Conservation (phyloP, 2,888 invertebrate genomes). For the Cylindroiulus punctatus region DNA sequence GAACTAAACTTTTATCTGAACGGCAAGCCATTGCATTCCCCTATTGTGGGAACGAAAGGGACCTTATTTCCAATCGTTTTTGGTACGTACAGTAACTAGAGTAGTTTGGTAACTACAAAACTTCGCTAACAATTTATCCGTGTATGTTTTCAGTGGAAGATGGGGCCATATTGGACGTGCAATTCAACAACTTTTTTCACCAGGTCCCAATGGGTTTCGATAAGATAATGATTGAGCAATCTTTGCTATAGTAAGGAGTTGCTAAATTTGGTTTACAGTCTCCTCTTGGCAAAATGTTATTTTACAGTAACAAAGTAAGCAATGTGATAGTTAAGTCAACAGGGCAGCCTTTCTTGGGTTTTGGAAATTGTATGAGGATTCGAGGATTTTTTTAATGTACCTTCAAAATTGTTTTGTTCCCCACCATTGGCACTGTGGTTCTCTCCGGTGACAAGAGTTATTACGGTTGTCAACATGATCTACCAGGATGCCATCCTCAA, state of each 20-base stretch:
- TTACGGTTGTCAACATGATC: neutral
- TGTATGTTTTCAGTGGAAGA: conserved; percentile 87
- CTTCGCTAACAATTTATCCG: too few relatives aligned
- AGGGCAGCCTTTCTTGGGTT: too few relatives aligned
- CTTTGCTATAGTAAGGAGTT: conserved; percentile 80
- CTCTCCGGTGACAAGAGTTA: neutral
- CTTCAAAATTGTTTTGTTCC: neutral
- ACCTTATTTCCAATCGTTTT: conserved; percentile 91
- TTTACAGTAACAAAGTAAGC: conserved; percentile 4
- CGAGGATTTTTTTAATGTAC: neutral
- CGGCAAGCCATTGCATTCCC: conserved; percentile 85
- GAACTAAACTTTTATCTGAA: conserved; percentile 95
- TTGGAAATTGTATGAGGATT: too few relatives aligned
- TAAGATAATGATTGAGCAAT: conserved; percentile 96
- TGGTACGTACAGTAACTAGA: too few relatives aligned
- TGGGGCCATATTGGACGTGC: conserved; percentile 95
- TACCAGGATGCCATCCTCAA: too few relatives aligned
- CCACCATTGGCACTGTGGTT: neutral
- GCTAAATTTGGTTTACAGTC: neutral
- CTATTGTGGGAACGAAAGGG: conserved; percentile 87
- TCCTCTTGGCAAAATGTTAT: neutral
- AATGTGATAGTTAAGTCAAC: neutral
- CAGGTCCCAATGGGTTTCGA: conserved; percentile 85
- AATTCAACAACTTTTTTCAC: conserved; percentile 88
- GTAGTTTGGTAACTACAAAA: too few relatives aligned